Percentiles rank a stretch among this genome's conserved stretches.
phyloP scores from a whole-genome alignment of 2,113 vertebrate species.

The Gymnarchus niloticus region DNA sequence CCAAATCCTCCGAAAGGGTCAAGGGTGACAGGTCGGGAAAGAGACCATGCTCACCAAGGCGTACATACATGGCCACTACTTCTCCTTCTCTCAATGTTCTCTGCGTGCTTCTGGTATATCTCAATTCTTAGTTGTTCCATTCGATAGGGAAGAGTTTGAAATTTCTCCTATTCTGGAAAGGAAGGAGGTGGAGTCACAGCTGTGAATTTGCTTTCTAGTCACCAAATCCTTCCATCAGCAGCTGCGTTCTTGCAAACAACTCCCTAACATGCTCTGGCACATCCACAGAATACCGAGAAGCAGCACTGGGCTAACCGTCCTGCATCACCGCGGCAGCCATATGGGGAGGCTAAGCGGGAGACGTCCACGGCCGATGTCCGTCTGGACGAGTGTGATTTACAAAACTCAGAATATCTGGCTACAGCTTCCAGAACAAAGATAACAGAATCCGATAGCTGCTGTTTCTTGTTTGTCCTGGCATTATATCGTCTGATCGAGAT shows the following conservation, averaged over 20 bases:
- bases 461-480: slow-evolving; percentile 23
- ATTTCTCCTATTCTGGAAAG: not conserved
- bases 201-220: not conserved
- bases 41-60: too few relatives aligned
- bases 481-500: slow-evolving; percentile 32
- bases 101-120: not conserved
- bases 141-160: not conserved
- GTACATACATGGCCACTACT: too few relatives aligned
- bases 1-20: not conserved
- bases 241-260: not conserved
- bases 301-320: not conserved
- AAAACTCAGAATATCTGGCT: not conserved
- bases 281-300: not conserved
- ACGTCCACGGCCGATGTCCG: too few relatives aligned
- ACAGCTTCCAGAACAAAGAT: slow-evolving; percentile 22
- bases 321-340: not conserved
- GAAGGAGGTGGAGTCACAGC: not conserved
- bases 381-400: not conserved
- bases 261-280: not conserved
- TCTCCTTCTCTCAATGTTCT: not conserved
- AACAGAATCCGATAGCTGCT: slow-evolving; percentile 15
- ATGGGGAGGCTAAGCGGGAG: not conserved
- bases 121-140: not conserved
- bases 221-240: not conserved
- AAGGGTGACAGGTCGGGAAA: not conserved